Percentiles rank a stretch among this genome's conserved stretches.
phyloP scores from a whole-genome alignment of 1,140 invertebrate genomes.

The Riptortus pedestris region DNA sequence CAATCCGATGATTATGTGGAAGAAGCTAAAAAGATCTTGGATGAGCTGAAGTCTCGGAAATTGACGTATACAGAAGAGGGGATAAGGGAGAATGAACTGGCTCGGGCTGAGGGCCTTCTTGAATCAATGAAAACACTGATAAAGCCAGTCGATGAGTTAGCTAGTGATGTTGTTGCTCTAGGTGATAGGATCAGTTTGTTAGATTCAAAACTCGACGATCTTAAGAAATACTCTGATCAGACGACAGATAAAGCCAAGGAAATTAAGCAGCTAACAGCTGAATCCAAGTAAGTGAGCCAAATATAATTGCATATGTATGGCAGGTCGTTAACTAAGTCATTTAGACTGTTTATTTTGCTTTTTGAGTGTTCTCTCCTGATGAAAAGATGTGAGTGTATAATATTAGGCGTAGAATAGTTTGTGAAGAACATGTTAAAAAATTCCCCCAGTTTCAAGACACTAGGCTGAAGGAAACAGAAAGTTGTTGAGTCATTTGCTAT shows the following conservation, averaged over 20 bases:
- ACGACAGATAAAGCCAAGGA: slow-evolving; percentile 50
- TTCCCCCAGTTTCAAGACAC: too few relatives aligned
- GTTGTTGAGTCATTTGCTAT: too few relatives aligned
- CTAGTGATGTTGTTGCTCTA: slow-evolving; percentile 41
- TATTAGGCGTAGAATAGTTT: too few relatives aligned
- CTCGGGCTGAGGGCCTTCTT: slow-evolving; percentile 19
- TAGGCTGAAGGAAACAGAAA: too few relatives aligned
- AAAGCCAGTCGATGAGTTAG: neutral
- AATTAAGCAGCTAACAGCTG: too few relatives aligned
- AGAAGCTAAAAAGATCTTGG: slow-evolving; percentile 59
- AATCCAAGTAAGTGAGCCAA: too few relatives aligned
- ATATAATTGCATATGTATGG: too few relatives aligned
- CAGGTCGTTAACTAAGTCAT: too few relatives aligned
- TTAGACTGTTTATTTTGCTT: too few relatives aligned
- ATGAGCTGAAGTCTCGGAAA: slow-evolving; percentile 42
- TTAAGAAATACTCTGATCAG: slow-evolving; percentile 41
- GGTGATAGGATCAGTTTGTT: slow-evolving; percentile 46
- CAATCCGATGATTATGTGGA: slow-evolving; percentile 61
- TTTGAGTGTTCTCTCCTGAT: too few relatives aligned
- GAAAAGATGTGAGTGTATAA: too few relatives aligned
- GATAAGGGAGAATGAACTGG: slow-evolving; percentile 13
- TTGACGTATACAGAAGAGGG: slow-evolving; percentile 27
- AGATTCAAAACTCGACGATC: slow-evolving; percentile 12
- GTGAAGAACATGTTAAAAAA: too few relatives aligned
- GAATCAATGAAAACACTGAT: slow-evolving; percentile 21